These are phyloP conservation scores for Corythoichthys intestinalis DNA, from an alignment of 2,113 vertebrate species.

Conservation along the genomic window DNA sequence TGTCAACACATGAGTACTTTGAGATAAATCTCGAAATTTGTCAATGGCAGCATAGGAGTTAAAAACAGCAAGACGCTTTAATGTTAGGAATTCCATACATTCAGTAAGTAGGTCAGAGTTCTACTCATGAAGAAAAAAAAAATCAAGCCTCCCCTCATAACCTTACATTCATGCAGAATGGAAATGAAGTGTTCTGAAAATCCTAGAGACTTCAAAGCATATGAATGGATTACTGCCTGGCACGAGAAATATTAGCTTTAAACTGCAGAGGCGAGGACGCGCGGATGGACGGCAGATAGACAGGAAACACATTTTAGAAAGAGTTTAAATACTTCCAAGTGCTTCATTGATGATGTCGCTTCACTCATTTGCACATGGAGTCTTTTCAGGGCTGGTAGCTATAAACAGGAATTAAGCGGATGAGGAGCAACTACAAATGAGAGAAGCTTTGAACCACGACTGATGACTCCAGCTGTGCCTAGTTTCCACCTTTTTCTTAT, in stretches of 20 bases:
- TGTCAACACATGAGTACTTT: too few species aligned
- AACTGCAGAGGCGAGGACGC: conserved; percentile 6
- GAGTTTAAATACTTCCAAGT: neutral
- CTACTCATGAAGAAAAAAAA: conserved; percentile 6
- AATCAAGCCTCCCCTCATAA: conserved; percentile 2
- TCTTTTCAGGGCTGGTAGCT: conserved; percentile 7
- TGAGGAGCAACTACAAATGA: conserved; percentile 19
- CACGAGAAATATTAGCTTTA: conserved; percentile 37
- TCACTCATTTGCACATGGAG: conserved; percentile 8
- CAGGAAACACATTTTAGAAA: conserved; percentile 2
- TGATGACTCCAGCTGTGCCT: conserved; percentile 14
- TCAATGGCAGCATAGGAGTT: too few species aligned
- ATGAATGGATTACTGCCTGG: conserved; percentile 49
- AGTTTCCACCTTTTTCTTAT: conserved; percentile 5
- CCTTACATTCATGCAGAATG: conserved; percentile 22
- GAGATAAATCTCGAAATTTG: too few species aligned
- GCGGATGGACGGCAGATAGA: conserved; percentile 17
- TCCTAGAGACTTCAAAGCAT: conserved; percentile 53
- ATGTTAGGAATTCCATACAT: neutral
- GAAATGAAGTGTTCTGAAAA: conserved; percentile 42
- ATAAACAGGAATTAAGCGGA: conserved; percentile 1
- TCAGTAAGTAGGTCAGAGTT: conserved; percentile 5
- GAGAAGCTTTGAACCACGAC: conserved; percentile 18
- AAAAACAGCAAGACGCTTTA: too few species aligned
- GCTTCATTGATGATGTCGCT: neutral